Base-by-base conservation (phyloP, 2,113 vertebrate genomes). In the Alexandromys fortis region DNA sequence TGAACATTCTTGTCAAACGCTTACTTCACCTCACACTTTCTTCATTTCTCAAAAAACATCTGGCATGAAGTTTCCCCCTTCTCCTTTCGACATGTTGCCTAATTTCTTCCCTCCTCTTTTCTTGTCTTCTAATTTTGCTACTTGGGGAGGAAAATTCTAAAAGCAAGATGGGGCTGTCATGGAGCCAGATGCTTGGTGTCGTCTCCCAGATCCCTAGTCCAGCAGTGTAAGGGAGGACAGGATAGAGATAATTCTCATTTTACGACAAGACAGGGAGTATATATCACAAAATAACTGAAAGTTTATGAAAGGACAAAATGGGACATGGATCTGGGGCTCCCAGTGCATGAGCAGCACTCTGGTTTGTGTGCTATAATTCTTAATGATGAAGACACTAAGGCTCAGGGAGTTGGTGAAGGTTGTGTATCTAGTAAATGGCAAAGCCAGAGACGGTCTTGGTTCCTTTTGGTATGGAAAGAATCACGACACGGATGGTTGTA, bases 1-100 rank as follows among this genome's bases (percentile, higher is more conserved):
- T 97, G 86, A 98, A 98, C 98, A 98, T 99, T 99, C 98, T 98
- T 98, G 98, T 99, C 98, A 99, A 99, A 98, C 91, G 97, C 99
- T 99, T 99, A 99, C 99, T 99, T 99, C 99, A 98, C 98, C 98
- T 98, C 98, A 97, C 98, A 98, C 98, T 99, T 99, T 98, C 98
- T 98, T 99, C 98, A 99, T 98, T 99, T 99, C 99, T 99, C 98
- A 98, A 98, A 99, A 98, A 98, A 98, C 99, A 99, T 99, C 99
- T 99, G 99, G 99, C 97, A 97, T 97, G 98, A 98, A 99, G 98
- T 98, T 98, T 98, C 97, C n/a, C 96, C 97, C 97, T 97, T 68
- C 77, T 89, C 76, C 68, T 92, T 96, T 92, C 49, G 98, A 97
- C 97, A 97, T 94, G 94, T 98, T 99, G 98, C 98, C 98, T 99